Evolutionary conservation across 2,888 invertebrate species (phyloP), one percentile per base, ranked within the genome.

Genomic region (Eristalinus sepulchralis): DNA sequence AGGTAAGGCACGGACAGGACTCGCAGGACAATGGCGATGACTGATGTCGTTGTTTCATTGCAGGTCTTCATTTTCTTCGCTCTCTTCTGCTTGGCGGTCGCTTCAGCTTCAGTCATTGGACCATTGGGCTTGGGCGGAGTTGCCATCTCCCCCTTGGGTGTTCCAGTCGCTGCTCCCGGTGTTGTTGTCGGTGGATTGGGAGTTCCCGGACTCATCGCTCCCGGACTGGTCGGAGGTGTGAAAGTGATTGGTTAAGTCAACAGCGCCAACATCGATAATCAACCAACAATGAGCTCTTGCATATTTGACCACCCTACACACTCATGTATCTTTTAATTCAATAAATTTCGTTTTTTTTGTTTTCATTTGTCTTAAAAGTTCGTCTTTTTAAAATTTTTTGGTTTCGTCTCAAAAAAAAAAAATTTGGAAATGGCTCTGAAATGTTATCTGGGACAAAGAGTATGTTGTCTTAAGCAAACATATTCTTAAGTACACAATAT

Each of bases 1-100:
- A 85, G 82, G 85, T 85, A 39, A 31, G 81, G 17, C 55, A 36
- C 36, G 20, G 27, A 39, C 24, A 5, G 22, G n/a, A 8, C 22
- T 55, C 6, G 1, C 47, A n/a, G 17, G 39, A 13, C n/a, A 36
- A 1, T 4, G 5, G 11, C 47, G 36, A 27, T 3, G 27, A 6
- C 36, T 53, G 6, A 10, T 24, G 2, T 17, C 13, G 24, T 57
- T 13, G 57, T 57, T 34, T 11, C 34, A 10, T 67, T 59, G 3
- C 2, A 86, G 86, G 78, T 83, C 62, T 67, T 86, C 78, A 86
- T 86, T 86, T 86, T 86, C 86, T 86, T 86, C 83, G 82, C 86
- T 86, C 86, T 86, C 57, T 64, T 86, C 83, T 86, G 86, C 78
- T 83, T 86, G 83, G 86, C 86, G 39, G 62, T 83, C 47, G 86